Conservation (phyloP, 30 jellyfish, hydroid and myxozoan species). For the Cassiopea xamachana region DNA sequence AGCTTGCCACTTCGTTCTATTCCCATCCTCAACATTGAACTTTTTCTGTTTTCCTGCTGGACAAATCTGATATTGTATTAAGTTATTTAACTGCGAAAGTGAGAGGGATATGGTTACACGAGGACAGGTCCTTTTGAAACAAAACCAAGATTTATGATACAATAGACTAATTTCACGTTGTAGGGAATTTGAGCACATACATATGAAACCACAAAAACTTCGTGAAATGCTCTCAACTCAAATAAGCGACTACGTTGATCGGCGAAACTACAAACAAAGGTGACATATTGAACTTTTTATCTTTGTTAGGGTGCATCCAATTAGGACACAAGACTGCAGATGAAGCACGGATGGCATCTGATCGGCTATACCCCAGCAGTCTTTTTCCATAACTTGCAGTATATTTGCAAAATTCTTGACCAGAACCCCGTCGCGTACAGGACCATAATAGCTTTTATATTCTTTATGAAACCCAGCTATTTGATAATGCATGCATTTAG, state of each 20-base stretch:
- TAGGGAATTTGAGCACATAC: neutral
- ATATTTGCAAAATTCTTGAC: conserved; percentile 55
- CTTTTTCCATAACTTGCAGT: conserved; percentile 21
- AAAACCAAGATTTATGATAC: neutral
- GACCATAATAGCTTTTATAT: conserved; percentile 70
- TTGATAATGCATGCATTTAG: conserved; percentile 71
- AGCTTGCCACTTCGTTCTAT: neutral
- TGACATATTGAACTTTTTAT: conserved; percentile 7
- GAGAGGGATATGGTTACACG: neutral
- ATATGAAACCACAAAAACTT: neutral
- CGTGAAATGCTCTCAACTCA: neutral
- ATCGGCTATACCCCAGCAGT: conserved; percentile 41
- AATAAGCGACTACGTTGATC: conserved; percentile 50
- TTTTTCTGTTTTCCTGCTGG: neutral
- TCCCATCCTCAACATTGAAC: neutral
- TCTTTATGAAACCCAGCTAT: conserved; percentile 65
- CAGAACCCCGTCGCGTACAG: conserved; percentile 76
- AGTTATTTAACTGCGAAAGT: neutral
- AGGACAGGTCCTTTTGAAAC: neutral
- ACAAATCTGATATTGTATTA: too few relatives aligned
- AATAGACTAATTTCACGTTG: neutral
- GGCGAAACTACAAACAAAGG: conserved; percentile 46
- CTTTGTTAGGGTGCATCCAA: conserved; percentile 37
- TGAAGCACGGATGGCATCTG: conserved; percentile 14
- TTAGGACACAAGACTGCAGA: conserved; percentile 6